Evolutionary conservation across 2,113 vertebrate species (phyloP).

Genomic region (Carollia perspicillata): DNA sequence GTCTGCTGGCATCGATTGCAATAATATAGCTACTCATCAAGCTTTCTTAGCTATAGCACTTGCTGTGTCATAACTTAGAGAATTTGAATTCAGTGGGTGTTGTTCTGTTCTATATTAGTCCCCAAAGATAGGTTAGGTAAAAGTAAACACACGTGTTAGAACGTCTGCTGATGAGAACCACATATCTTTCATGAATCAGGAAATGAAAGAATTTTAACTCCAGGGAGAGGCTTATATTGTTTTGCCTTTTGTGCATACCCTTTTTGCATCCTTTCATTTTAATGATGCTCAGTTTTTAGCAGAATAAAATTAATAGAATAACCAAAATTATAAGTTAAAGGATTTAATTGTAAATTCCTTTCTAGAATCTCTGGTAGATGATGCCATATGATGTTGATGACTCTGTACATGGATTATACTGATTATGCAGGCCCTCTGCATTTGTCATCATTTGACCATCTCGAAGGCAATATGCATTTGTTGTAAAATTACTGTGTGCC

Average conservation of each 20-base stretch:
- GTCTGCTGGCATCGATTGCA: not conserved
- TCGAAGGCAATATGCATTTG: not conserved
- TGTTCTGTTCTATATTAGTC: not conserved
- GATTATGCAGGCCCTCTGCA: not conserved
- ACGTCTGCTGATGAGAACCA: not conserved
- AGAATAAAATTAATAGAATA: not conserved
- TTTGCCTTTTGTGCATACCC: not conserved
- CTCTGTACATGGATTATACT: not conserved
- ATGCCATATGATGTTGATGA: not conserved
- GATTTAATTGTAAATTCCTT: not conserved
- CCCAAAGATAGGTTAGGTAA: not conserved
- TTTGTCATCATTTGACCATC: not conserved
- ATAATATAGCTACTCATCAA: not conserved
- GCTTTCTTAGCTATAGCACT: not conserved
- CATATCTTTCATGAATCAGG: not conserved
- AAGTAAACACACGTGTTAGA: not conserved
- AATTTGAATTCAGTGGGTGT: not conserved
- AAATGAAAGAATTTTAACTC: not conserved
- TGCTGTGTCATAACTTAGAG: not conserved
- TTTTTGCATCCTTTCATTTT: not conserved
- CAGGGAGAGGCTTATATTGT: not conserved
- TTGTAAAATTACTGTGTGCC: not conserved
- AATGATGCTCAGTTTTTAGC: not conserved
- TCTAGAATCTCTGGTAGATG: not conserved
- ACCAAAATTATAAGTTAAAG: not conserved